These are phyloP conservation scores for Acipenser oxyrinchus DNA, from an alignment of 2,797 vertebrate species.

Conservation along the genomic window DNA sequence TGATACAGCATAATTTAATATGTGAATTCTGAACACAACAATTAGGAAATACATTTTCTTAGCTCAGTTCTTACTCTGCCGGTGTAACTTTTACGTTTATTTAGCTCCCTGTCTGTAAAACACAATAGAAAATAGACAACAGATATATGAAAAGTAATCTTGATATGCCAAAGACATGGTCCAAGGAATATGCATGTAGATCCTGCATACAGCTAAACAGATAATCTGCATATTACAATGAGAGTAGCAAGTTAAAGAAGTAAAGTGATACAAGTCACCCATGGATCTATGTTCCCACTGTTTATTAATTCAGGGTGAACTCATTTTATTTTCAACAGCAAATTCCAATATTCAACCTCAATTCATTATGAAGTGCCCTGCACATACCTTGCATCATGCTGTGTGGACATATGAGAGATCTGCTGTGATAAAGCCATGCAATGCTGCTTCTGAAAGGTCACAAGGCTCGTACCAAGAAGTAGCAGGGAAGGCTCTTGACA, in stretches of 20 bases:
- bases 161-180: not conserved
- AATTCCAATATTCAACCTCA: slow-evolving; percentile 51
- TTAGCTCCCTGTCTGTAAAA: not conserved
- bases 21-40: not conserved
- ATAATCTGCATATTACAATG: slow-evolving; percentile 17
- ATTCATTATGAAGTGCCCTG: slow-evolving; percentile 49
- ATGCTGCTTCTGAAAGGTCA: slow-evolving; percentile 46
- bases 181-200: not conserved
- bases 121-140: not conserved
- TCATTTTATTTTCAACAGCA: slow-evolving; percentile 57
- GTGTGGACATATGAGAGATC: slow-evolving; percentile 64
- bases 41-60: too few relatives aligned
- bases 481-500: not conserved
- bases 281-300: slow-evolving; percentile 48
- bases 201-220: not conserved
- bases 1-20: not conserved
- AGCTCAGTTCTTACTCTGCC: too few relatives aligned
- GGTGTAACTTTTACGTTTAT: too few relatives aligned
- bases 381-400: slow-evolving; percentile 44
- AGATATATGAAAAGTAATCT: not conserved
- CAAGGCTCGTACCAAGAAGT: not conserved
- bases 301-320: slow-evolving; percentile 47
- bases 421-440: slow-evolving; percentile 43
- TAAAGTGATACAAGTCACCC: slow-evolving; percentile 40
- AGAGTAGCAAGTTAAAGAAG: slow-evolving; percentile 20